Base-by-base conservation (phyloP, 2,113 vertebrate genomes). In the Hippocampus guttulatus region DNA sequence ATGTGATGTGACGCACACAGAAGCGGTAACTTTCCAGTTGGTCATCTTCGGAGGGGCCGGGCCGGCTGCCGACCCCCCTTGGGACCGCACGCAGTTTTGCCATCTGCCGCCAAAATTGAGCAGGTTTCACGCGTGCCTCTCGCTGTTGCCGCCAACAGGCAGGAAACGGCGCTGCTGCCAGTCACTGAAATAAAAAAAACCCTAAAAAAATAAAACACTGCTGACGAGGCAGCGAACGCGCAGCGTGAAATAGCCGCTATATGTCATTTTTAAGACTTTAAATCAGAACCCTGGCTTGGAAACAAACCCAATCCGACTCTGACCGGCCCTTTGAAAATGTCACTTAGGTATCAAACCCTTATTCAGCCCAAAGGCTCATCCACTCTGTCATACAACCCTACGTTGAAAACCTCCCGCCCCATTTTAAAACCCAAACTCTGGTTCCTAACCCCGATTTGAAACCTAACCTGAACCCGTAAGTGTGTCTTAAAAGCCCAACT, bases 101-200 rank as follows among this genome's bases (percentile, higher is more conserved):
- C 88, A 89, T 89, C 85, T 88, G 88, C 76, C 81, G 74, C 76
- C 78, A 84, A 86, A 84, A 83, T 84, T 72, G 75, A 68, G 76
- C 84, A 68, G 73, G 71, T 85, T 74, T 84, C 82, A 82, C 81
- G 68, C 82, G 82, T 51, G 69, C 69, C 73, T 85, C 79, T 84
- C 64, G 75, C 79, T 52, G 51, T 80, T 54, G 75, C 73, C 80
- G 68, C 40, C 74, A 83, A 82, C 75, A 77, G 81, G 75, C 83
- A 82, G 78, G 71, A 75, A 72, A 43, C 75, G 55, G n/a, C 54
- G 43, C 71, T 73, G 70, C 75, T 78, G 87, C 82, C 80, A 84
- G 74, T 85, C 81, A 81, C 41, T 65, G 70, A 83, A 64, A 63
- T 69, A 64, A 78, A 78, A 66, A 86, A 76, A 38, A 38, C 79